Evolutionary conservation across 2,113 vertebrate species (phyloP).

Genomic region (Phylloscopus trochiloides): DNA sequence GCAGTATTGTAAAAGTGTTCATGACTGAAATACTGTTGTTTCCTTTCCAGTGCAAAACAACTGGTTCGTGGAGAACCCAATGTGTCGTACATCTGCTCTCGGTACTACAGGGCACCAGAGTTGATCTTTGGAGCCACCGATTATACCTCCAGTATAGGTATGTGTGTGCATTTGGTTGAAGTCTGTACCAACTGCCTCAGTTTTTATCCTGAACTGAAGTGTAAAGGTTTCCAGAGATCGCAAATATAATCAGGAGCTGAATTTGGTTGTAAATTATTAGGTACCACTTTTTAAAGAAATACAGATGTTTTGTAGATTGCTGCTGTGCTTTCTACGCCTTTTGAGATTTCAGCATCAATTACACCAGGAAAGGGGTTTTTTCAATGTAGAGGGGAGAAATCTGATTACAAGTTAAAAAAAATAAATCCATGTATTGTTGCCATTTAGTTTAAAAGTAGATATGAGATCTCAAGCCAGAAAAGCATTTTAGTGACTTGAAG

Average conservation of each 20-base stretch:
- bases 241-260: not conserved
- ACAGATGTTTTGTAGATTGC: not conserved
- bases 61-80: conserved; percentile 98
- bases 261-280: not conserved
- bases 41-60: conserved; percentile 90
- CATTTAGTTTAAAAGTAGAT: not conserved
- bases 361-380: not conserved
- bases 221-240: not conserved
- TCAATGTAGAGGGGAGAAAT: not conserved
- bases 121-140: conserved; percentile 99
- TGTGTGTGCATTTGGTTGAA: not conserved
- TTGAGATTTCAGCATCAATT: not conserved
- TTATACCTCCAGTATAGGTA: conserved; percentile 99
- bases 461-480: not conserved
- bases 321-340: not conserved
- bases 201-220: not conserved
- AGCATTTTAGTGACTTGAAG: not conserved
- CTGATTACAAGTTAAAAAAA: not conserved
- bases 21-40: not conserved
- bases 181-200: fast-evolving
- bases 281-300: not conserved
- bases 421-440: not conserved
- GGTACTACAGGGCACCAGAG: conserved; percentile 99
- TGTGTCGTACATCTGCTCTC: conserved; percentile 99
- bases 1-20: not conserved